These are phyloP conservation scores for Ophion slaviceki DNA, from an alignment of 2,888 invertebrate species.

Conservation along the genomic window DNA sequence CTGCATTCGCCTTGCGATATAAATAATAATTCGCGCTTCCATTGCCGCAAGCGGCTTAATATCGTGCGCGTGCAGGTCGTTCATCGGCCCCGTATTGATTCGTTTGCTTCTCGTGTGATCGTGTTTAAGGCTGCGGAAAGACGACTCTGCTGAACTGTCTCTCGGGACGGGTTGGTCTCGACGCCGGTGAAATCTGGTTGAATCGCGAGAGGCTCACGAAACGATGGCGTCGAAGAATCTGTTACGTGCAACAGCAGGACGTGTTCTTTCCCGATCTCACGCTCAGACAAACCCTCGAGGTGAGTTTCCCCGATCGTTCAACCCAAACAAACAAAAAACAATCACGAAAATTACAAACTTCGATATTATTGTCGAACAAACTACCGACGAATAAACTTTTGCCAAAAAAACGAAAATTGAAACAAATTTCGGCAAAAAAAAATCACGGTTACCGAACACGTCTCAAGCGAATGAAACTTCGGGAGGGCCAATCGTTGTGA, in stretches of 20 bases:
- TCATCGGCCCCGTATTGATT: background rate
- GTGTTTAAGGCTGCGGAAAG: constrained; percentile 87
- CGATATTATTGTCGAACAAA: too few relatives aligned
- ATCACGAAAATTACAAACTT: background rate
- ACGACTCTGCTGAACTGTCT: constrained; percentile 91
- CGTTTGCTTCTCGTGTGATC: background rate
- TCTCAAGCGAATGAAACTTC: too few relatives aligned
- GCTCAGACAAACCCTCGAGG: constrained; percentile 90
- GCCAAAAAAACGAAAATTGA: too few relatives aligned
- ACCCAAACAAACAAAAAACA: background rate
- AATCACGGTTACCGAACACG: too few relatives aligned
- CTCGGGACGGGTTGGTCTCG: constrained; percentile 88
- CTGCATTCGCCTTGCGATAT: too few relatives aligned
- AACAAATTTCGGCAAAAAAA: too few relatives aligned
- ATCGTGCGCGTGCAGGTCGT: too few relatives aligned
- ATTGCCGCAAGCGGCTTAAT: too few relatives aligned
- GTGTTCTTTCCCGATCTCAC: constrained; percentile 92
- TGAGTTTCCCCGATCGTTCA: constrained; percentile 75
- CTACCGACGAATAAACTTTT: too few relatives aligned
- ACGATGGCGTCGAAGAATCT: constrained; percentile 90
- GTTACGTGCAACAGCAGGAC: constrained; percentile 93
- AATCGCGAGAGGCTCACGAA: constrained; percentile 88
- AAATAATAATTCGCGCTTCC: too few relatives aligned
- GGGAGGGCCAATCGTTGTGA: too few relatives aligned
- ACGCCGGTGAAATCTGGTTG: constrained; percentile 88